Evolutionary conservation across 2,888 invertebrate species (phyloP), one percentile per base, ranked within the genome.

Genomic region (Nymphalis polychloros): DNA sequence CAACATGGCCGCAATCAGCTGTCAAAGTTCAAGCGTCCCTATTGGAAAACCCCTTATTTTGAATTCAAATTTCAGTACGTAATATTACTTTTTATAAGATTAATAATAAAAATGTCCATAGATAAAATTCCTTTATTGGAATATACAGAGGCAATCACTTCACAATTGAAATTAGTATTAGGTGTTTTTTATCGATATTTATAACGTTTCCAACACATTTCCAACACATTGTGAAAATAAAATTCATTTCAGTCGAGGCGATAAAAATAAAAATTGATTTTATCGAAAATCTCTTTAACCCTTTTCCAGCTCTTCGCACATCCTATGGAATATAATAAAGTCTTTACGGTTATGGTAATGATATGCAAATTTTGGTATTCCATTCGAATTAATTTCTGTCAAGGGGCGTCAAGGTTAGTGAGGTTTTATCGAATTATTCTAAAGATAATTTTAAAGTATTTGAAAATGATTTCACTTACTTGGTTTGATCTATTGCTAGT

Each of bases 211-310:
- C 55, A 20, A 31, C 47, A 61, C 53, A 35, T 41, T 55, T 55
- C 20, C 55, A 20, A 31, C 47, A 61, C 53, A 35, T 61, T 66
- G 53, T 55, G 53, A 47, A 48, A 66, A 53, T 48, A 61, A 63
- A 47, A n/a, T 55, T 63, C 47, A 27, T 64, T 61, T 68, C 68
- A 61, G 64, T 68, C 60, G 57, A 60, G 27, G 61, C 55, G 61
- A 68, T 68, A 68, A 64, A 57, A 55, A 64, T 70, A 67, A 67
- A 69, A 70, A 70, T 67, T 63, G 62, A 52, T 66, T 66, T 60
- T 70, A 70, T 70, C 67, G 60, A 64, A 63, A 70, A 70, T 47
- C 63, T 62, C 61, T 55, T 70, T 53, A 53, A 60, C 53, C 60
- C 63, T 59, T 63, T 61, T 20, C 63, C 48, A 60, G 53, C 46